Percentiles rank a stretch among this genome's conserved stretches.
phyloP scores from a whole-genome alignment of 2,113 vertebrate species.

The Scolopax mira region DNA sequence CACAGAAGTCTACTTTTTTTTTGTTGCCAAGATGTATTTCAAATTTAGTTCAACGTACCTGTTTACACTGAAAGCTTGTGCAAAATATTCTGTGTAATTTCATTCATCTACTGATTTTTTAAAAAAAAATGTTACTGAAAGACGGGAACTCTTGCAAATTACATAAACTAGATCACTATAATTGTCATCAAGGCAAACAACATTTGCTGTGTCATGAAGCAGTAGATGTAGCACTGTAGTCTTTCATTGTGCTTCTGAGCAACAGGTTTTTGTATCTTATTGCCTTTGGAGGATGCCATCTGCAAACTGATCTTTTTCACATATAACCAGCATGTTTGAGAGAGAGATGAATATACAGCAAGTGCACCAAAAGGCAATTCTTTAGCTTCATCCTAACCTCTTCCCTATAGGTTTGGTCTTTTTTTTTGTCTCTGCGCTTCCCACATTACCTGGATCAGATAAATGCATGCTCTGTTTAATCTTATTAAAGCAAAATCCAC shows the following conservation, averaged over 20 bases:
- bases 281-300: neutral
- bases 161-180: neutral
- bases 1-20: neutral
- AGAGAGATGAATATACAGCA: neutral
- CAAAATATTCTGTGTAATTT: neutral
- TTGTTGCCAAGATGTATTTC: neutral
- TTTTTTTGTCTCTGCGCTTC: neutral
- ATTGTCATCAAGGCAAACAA: neutral
- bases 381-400: neutral
- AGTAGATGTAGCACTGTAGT: neutral
- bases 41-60: neutral
- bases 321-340: neutral
- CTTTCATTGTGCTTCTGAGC: neutral
- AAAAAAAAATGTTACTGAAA: neutral
- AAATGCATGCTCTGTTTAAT: constrained; percentile 51
- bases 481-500: constrained; percentile 65
- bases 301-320: neutral
- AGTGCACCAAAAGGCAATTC: neutral
- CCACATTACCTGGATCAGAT: constrained; percentile 53
- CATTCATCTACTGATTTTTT: neutral
- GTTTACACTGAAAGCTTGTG: neutral
- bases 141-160: neutral
- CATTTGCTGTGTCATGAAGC: neutral
- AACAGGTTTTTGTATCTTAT: neutral
- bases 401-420: neutral